phyloP scores from a whole-genome alignment of 2,797 vertebrate genomes.

The Huso huso region DNA sequence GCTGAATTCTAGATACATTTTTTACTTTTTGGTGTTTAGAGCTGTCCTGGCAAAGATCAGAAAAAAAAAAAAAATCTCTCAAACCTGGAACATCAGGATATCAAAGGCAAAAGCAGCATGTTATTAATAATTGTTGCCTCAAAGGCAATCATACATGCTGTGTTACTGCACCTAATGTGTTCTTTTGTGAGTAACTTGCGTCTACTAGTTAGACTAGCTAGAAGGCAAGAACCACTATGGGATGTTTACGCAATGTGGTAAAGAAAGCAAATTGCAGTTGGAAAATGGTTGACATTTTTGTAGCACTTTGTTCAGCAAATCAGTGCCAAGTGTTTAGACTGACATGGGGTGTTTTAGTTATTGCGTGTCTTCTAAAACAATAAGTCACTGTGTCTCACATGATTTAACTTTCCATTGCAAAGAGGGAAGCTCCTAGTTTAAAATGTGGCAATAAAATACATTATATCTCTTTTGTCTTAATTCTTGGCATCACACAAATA shows the following conservation, averaged over 20 bases:
- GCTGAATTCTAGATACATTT: neutral
- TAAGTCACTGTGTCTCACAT: too few species aligned
- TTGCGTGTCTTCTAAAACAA: too few species aligned
- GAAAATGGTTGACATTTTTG: slow-evolving; percentile 26
- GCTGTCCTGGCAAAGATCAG: too few species aligned
- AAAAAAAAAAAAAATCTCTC: slow-evolving; percentile 29
- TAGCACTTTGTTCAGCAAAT: slow-evolving; percentile 2
- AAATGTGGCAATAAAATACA: neutral
- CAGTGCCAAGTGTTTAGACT: slow-evolving; percentile 17
- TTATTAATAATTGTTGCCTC: slow-evolving; percentile 38
- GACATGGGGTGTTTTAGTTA: slow-evolving; percentile 9
- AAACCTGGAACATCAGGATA: slow-evolving; percentile 7
- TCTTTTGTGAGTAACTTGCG: slow-evolving; percentile 51
- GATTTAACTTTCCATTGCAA: too few species aligned
- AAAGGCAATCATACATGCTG: slow-evolving; percentile 44
- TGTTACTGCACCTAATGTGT: slow-evolving; percentile 20
- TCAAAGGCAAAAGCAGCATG: neutral
- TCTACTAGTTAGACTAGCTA: slow-evolving; percentile 34
- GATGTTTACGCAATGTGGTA: slow-evolving; percentile 28
- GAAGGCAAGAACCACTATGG: slow-evolving; percentile 33
- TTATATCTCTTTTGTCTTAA: neutral
- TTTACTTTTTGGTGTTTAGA: too few species aligned
- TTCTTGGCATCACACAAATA: too few species aligned
- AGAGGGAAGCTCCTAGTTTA: too few species aligned
- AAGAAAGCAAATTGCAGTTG: slow-evolving; percentile 29